These are phyloP conservation scores for Spisula subtruncata DNA, from an alignment of 2,888 invertebrate species.

Conservation along the genomic window DNA sequence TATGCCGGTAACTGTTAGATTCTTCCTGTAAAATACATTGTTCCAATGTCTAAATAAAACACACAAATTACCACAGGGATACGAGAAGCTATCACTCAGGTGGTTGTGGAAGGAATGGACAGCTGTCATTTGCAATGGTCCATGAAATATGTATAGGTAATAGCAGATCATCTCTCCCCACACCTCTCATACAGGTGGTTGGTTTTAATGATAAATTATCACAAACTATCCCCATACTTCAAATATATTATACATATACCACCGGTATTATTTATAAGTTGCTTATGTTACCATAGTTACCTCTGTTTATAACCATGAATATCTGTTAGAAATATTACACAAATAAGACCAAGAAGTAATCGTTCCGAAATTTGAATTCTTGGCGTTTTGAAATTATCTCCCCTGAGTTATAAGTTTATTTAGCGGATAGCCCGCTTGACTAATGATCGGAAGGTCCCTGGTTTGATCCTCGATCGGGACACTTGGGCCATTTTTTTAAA, in stretches of 20 bases:
- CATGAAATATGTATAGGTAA: conserved; percentile 25
- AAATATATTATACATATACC: not conserved
- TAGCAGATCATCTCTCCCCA: not conserved
- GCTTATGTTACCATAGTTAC: not conserved
- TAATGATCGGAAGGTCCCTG: too few relatives aligned
- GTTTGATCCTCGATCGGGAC: too few relatives aligned
- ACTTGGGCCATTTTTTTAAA: too few relatives aligned
- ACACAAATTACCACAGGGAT: not conserved
- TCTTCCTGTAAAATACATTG: too few relatives aligned
- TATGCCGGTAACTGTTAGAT: too few relatives aligned
- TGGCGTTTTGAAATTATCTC: not conserved
- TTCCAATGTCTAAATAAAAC: too few relatives aligned
- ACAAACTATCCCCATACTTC: conserved; percentile 17
- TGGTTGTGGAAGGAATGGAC: conserved; percentile 7
- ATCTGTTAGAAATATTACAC: too few relatives aligned
- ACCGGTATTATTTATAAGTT: not conserved
- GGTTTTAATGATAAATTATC: conserved; percentile 28
- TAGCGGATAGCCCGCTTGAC: too few relatives aligned
- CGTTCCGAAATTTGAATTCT: too few relatives aligned
- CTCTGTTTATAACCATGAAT: not conserved
- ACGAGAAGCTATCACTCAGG: not conserved
- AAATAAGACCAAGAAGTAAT: too few relatives aligned
- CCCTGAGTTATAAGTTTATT: too few relatives aligned
- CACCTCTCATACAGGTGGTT: conserved; percentile 31
- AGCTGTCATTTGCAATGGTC: conserved; percentile 46